Percentiles rank a stretch among this genome's conserved stretches.
Evolutionary conservation across 2,113 vertebrate genomes (phyloP).

Genomic region (Chunga burmeisteri): DNA sequence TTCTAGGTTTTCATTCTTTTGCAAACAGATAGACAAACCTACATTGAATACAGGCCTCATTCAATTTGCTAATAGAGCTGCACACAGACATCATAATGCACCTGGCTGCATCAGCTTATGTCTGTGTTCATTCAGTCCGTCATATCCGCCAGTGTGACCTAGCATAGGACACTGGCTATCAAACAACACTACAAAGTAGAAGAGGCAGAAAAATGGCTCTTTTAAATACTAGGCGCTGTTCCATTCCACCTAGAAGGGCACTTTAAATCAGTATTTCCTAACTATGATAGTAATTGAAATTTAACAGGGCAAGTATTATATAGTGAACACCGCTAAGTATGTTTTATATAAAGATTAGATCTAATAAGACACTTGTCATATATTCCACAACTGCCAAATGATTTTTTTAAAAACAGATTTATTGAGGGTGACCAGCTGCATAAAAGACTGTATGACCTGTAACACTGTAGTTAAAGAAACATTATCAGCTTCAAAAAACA

Average conservation of each 20-base stretch:
- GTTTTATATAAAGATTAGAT: conserved; percentile 41
- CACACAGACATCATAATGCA: not conserved
- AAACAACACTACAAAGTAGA: not conserved
- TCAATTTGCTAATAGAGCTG: not conserved
- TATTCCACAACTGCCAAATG: conserved; percentile 24
- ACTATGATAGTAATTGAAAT: not conserved
- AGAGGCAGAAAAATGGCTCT: not conserved
- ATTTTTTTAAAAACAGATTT: conserved; percentile 42
- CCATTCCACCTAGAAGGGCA: not conserved
- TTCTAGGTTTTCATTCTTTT: not conserved
- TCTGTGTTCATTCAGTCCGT: not conserved
- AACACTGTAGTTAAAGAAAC: conserved; percentile 17
- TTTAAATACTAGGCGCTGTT: not conserved
- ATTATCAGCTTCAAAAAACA: conserved; percentile 30
- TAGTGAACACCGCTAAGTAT: not conserved
- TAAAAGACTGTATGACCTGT: not conserved
- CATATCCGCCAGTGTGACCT: not conserved
- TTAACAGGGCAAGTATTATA: not conserved
- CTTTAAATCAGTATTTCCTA: not conserved
- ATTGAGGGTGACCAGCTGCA: conserved; percentile 9
- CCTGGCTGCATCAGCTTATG: not conserved
- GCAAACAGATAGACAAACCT: not conserved
- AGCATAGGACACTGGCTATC: not conserved
- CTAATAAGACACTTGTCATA: conserved; percentile 30
- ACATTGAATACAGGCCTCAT: not conserved